Conservation (phyloP, 2,113 vertebrate genomes). For the Sciurus niger region DNA sequence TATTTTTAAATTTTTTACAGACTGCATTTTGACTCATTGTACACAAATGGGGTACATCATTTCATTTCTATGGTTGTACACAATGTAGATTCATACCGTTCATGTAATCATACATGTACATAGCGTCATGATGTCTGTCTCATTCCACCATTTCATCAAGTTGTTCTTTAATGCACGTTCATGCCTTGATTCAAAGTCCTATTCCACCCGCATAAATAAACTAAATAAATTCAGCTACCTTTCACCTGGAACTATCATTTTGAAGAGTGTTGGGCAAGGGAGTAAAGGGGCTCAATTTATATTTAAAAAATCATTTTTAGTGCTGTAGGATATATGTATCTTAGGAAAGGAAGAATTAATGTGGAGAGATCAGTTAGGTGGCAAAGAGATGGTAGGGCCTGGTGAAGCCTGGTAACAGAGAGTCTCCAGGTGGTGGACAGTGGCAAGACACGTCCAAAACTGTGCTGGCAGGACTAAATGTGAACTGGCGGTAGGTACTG, state of each 20-base stretch:
- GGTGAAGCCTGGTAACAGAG: not conserved
- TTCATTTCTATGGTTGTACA: too few relatives aligned
- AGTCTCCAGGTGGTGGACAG: not conserved
- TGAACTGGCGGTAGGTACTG: too few relatives aligned
- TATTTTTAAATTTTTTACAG: too few relatives aligned
- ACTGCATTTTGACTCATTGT: too few relatives aligned
- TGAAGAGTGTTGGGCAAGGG: constrained; percentile 3
- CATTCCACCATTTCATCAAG: too few relatives aligned
- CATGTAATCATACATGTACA: too few relatives aligned
- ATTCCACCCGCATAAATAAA: not conserved
- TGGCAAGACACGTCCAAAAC: not conserved
- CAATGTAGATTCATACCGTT: too few relatives aligned
- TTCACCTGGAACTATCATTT: constrained; percentile 35
- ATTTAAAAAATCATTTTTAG: not conserved
- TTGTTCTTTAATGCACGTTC: constrained; percentile 7
- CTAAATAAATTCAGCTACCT: not conserved
- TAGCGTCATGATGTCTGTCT: too few relatives aligned
- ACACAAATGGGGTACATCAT: too few relatives aligned
- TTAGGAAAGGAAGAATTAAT: not conserved
- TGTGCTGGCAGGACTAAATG: not conserved
- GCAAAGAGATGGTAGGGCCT: not conserved
- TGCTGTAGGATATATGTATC: not conserved
- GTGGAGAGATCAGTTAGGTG: not conserved
- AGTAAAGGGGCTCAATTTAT: not conserved
- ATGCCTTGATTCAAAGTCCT: not conserved